Base-by-base conservation (phyloP, 1,140 invertebrate genomes). In the Euglossa dilemma region DNA sequence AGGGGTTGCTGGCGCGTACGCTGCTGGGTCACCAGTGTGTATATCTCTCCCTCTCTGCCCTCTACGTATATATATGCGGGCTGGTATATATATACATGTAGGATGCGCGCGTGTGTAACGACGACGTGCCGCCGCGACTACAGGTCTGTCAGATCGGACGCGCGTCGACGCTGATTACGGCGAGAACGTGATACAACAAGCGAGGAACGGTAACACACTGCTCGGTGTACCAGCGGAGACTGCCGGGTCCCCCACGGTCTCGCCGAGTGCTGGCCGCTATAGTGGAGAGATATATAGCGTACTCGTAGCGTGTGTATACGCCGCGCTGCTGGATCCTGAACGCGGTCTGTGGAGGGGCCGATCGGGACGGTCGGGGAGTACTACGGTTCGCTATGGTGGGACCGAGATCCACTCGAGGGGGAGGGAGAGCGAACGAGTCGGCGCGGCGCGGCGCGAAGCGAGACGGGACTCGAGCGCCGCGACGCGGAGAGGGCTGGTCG, bases 161-260 rank as follows among this genome's bases (percentile, higher is more conserved):
- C 74, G 81, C 81, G 75, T 78, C 75, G 75, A 78, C 81, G 81
- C n/a, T 78, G 74, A 78, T 83, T 61, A 83, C 75, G 56, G 72
- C 82, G 82, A 86, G 84, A 83, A 87, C 86, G 86, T 86, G 69
- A 71, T 86, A 78, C 63, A 71, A 75, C 75, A 64, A 87, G 64
- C 81, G 86, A 76, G 77, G 85, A 80, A 88, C 67, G 75, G 83
- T 84, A 90, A 85, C 85, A 87, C 88, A 80, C 88, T 88, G 87
- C 85, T 87, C 90, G 86, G 87, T 88, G 88, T 90, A 89, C 88
- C 90, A 90, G 88, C 85, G 87, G 88, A 88, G 88, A 91, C 90
- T 91, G 90, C 83, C 81, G 84, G 81, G 77, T 89, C 84, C 83
- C 89, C 79, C 80, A 83, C 83, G 87, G 59, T 85, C 80, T 89